Conservation (phyloP, 2,888 invertebrate genomes). For the Eustalomyia histrio region DNA sequence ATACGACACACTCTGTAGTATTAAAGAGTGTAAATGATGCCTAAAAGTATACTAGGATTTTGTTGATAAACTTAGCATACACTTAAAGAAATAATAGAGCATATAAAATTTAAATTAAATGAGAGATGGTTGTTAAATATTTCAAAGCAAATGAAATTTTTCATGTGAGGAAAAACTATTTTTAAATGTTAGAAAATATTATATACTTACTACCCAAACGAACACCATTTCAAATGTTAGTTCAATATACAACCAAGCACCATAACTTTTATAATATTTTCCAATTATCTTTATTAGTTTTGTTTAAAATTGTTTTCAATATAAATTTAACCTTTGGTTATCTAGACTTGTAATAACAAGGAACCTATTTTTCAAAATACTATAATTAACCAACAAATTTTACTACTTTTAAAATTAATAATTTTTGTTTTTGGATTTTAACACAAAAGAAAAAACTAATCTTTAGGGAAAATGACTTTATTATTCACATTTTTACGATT, state of each 20-base stretch:
- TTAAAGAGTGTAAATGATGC: neutral
- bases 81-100: slow-evolving; percentile 4
- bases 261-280: neutral
- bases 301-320: neutral
- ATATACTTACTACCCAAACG: neutral
- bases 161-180: neutral
- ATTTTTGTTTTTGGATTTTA: slow-evolving; percentile 3
- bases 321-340: neutral
- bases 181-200: slow-evolving; percentile 1
- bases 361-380: neutral
- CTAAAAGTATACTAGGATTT: neutral
- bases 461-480: slow-evolving; percentile 65
- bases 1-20: neutral
- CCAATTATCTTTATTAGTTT: neutral
- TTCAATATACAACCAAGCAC: slow-evolving; percentile 1
- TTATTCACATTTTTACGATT: slow-evolving; percentile 61
- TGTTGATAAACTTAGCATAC: neutral
- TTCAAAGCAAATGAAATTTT: neutral
- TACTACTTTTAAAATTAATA: neutral
- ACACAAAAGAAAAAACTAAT: slow-evolving; percentile 66
- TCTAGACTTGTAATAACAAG: neutral
- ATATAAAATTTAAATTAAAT: neutral
- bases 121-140: neutral
- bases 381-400: neutral
- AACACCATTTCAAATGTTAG: neutral